These are phyloP conservation scores for Larimichthys polyactis DNA, from an alignment of 2,113 vertebrate species.

Conservation along the genomic window DNA sequence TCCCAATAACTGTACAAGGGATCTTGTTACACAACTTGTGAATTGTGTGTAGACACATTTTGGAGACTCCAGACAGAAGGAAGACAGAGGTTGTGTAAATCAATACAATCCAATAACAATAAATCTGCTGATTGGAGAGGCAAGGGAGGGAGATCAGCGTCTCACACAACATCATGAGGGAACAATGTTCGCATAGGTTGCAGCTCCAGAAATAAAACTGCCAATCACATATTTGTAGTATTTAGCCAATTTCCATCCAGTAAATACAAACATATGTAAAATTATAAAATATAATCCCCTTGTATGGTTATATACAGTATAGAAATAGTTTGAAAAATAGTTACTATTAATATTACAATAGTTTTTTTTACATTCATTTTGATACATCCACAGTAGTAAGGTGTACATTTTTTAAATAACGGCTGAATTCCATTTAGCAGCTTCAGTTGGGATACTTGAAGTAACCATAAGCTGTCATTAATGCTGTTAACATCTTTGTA, in stretches of 20 bases:
- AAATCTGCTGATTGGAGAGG: not conserved
- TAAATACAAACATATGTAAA: not conserved
- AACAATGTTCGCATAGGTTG: not conserved
- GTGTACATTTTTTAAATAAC: not conserved
- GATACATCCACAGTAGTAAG: not conserved
- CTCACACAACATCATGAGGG: not conserved
- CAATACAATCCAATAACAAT: not conserved
- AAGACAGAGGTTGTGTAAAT: not conserved
- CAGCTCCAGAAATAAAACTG: not conserved
- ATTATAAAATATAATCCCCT: not conserved
- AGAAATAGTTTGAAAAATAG: no score
- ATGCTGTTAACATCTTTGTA: no score
- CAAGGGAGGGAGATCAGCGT: not conserved
- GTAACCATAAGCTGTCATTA: no score
- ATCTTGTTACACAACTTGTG: not conserved
- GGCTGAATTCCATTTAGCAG: not conserved
- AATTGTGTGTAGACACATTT: not conserved
- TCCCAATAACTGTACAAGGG: not conserved
- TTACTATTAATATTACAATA: no score
- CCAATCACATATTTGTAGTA: not conserved
- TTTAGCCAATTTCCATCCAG: not conserved
- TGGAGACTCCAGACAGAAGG: not conserved
- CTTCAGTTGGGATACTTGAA: no score
- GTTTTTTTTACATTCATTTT: not conserved
- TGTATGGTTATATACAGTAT: no score